These are phyloP conservation scores for Phaonia tiefii DNA, from an alignment of 2,888 invertebrate genomes.

Conservation along the genomic window DNA sequence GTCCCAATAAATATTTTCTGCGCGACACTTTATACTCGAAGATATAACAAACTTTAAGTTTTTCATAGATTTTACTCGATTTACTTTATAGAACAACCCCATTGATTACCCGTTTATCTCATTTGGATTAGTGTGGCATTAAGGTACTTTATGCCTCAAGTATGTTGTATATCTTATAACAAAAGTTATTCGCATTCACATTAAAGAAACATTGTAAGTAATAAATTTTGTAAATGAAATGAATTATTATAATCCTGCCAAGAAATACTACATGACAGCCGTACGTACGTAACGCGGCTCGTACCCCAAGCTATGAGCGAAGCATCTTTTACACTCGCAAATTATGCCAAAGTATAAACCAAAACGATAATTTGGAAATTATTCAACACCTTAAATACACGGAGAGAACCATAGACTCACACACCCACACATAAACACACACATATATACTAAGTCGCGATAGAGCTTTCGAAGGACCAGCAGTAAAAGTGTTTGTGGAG, in stretches of 20 bases:
- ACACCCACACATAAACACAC: no score
- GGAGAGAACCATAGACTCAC: not conserved
- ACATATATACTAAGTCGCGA: no score
- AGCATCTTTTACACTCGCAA: not conserved
- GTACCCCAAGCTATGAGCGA: not conserved
- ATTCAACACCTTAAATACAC: constrained; percentile 44
- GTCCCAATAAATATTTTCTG: no score
- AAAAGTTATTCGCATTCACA: not conserved
- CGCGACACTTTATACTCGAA: no score
- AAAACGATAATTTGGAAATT: constrained; percentile 45
- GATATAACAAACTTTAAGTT: no score
- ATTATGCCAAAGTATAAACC: constrained; percentile 24
- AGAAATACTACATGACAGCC: constrained; percentile 9
- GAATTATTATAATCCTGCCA: constrained; percentile 24
- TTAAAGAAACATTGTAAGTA: constrained; percentile 16
- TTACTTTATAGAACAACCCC: not conserved
- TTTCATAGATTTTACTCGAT: no score
- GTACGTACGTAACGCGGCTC: not conserved
- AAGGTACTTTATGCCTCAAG: constrained; percentile 1
- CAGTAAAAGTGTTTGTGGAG: no score
- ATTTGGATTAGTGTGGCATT: not conserved
- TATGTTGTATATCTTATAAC: not conserved
- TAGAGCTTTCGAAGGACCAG: not conserved
- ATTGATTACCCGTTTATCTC: not conserved
- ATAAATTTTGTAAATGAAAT: constrained; percentile 30